A percentile compares a stretch with the other conserved stretches of the same genome.
phyloP scores from a whole-genome alignment of 2,797 vertebrate genomes.

The Cyprinella venusta region DNA sequence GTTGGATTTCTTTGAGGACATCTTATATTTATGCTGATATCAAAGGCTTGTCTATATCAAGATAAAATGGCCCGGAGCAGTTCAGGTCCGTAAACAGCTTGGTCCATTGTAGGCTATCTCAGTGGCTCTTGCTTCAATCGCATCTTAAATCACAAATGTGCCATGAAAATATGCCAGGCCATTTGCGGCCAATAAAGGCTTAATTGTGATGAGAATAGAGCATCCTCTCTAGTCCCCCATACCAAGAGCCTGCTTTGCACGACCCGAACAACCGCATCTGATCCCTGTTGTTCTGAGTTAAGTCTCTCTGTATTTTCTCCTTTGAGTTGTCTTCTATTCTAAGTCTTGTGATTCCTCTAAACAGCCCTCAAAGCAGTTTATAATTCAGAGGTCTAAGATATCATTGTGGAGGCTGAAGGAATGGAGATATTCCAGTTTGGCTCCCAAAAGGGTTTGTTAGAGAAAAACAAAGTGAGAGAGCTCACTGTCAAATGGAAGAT shows the following conservation, averaged over 20 bases:
- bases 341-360: constrained; percentile 50
- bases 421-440: constrained; percentile 71
- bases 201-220: constrained; percentile 48
- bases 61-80: constrained; percentile 14
- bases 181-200: constrained; percentile 47
- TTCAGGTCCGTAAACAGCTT: constrained; percentile 43
- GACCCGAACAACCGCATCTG: constrained; percentile 39
- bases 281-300: constrained; percentile 29
- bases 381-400: constrained; percentile 63
- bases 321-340: constrained; percentile 16
- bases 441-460: background rate
- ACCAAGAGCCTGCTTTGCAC: constrained; percentile 36
- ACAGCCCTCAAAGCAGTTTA: constrained; percentile 26
- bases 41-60: constrained; percentile 24
- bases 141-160: constrained; percentile 50
- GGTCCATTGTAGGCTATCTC: constrained; percentile 41
- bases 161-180: constrained; percentile 51
- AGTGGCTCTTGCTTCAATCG: constrained; percentile 46
- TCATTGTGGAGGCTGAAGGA: constrained; percentile 64
- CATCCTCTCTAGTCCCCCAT: constrained; percentile 14
- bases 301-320: constrained; percentile 21
- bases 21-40: background rate
- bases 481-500: constrained; percentile 16
- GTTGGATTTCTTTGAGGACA: background rate
- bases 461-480: constrained; percentile 34